A percentile compares a stretch with the other conserved stretches of the same genome.
These are phyloP conservation scores for Noctua fimbriata DNA, from an alignment of 2,888 invertebrate species.

Conservation along the genomic window DNA sequence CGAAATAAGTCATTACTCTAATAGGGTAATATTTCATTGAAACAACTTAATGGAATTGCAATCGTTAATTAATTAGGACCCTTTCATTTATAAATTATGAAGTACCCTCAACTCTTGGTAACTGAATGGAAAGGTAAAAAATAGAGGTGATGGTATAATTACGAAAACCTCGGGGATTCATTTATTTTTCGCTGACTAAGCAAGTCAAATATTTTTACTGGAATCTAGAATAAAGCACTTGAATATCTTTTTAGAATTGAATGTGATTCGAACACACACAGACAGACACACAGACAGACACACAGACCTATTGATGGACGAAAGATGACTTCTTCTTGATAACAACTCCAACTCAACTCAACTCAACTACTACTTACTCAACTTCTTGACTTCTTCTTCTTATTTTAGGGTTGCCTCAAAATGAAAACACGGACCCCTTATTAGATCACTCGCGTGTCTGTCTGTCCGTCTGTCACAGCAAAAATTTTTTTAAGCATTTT, in stretches of 20 bases:
- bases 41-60: conserved; percentile 57
- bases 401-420: too few species aligned
- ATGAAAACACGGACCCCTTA: too few species aligned
- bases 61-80: conserved; percentile 64
- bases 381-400: neutral
- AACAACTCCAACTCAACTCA: too few species aligned
- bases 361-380: too few species aligned
- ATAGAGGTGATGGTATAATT: conserved; percentile 23
- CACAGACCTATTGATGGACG: neutral
- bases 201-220: conserved; percentile 1
- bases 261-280: neutral
- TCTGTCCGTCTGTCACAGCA: too few species aligned
- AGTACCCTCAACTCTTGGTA: conserved; percentile 10
- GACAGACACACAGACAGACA: neutral
- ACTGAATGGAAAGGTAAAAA: conserved; percentile 37
- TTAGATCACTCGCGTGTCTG: too few species aligned
- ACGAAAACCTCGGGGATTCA: neutral
- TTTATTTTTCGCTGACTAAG: neutral
- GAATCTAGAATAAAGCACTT: neutral
- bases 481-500: too few species aligned
- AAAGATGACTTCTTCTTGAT: neutral
- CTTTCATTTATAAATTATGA: conserved; percentile 57
- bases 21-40: conserved; percentile 57
- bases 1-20: conserved; percentile 52
- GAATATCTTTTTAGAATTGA: neutral